These are phyloP conservation scores for Lacerta viridis DNA, from an alignment of 2,797 vertebrate genomes.

Conservation along the genomic window DNA sequence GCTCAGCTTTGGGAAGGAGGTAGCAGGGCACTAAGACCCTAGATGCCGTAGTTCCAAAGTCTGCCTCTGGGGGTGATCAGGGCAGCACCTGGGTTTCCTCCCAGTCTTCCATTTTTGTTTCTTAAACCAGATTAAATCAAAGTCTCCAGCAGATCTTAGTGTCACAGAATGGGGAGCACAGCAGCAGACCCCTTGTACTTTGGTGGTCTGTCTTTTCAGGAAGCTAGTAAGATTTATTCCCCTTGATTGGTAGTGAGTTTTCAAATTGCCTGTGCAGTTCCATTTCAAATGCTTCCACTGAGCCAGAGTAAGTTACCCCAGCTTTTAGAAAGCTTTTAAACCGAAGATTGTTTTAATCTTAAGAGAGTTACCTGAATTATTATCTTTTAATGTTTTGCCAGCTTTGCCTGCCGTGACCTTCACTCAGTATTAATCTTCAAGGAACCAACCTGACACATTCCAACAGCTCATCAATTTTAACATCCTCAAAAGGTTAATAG, in stretches of 20 bases:
- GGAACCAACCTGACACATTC: conserved; percentile 15
- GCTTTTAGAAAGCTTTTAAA: conserved; percentile 20
- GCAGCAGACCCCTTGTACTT: background rate
- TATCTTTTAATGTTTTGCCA: conserved; percentile 42
- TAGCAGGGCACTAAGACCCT: too few species aligned
- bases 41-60: too few species aligned
- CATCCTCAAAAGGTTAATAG: conserved; percentile 28
- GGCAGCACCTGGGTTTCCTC: background rate
- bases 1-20: too few species aligned
- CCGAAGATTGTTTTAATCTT: conserved; percentile 49
- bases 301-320: background rate
- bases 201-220: background rate
- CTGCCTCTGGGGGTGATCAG: background rate
- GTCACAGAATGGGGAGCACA: background rate
- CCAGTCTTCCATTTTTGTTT: background rate
- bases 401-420: conserved; percentile 52
- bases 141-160: background rate
- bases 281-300: background rate
- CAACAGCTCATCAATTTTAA: conserved; percentile 37
- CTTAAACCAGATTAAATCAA: background rate
- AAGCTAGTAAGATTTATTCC: background rate
- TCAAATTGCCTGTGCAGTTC: background rate
- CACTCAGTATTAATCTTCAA: conserved; percentile 45
- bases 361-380: conserved; percentile 42
- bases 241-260: background rate